Conservation (phyloP, 2,797 vertebrate species). For the Salmo trutta region DNA sequence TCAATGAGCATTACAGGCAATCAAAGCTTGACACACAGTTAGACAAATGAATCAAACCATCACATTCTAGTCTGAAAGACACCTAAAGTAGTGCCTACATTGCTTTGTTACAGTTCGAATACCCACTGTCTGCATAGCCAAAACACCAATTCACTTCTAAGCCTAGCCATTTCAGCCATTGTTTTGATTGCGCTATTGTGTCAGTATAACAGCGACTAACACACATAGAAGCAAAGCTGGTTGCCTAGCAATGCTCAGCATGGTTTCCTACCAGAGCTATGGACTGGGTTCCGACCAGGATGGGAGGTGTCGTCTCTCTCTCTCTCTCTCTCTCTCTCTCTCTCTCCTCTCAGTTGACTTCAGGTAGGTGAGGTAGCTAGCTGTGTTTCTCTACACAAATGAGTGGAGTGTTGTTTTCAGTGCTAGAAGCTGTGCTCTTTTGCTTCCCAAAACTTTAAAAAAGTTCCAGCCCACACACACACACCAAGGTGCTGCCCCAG, state of each 20-base stretch:
- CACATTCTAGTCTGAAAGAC: neutral
- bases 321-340: slow-evolving; percentile 10
- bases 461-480: slow-evolving; percentile 38
- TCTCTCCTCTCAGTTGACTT: neutral
- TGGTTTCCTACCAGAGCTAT: slow-evolving; percentile 64
- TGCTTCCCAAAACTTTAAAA: slow-evolving; percentile 36
- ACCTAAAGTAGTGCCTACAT: neutral
- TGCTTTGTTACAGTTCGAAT: neutral
- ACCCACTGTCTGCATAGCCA: neutral
- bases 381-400: slow-evolving; percentile 7
- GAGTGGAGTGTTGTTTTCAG: slow-evolving; percentile 11
- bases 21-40: neutral
- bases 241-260: slow-evolving; percentile 12
- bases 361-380: slow-evolving; percentile 28
- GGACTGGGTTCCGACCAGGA: slow-evolving; percentile 38
- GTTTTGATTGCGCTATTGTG: slow-evolving; percentile 1
- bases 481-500: slow-evolving; percentile 58
- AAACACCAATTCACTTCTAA: neutral
- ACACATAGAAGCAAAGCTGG: slow-evolving; percentile 17
- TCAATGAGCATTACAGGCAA: neutral
- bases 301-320: slow-evolving; percentile 30
- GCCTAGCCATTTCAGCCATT: neutral
- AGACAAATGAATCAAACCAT: neutral
- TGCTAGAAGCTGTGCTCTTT: slow-evolving; percentile 22
- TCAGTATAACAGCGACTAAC: slow-evolving; percentile 12